These are phyloP conservation scores for Acanthacorydalis orientalis DNA, from an alignment of 2,888 invertebrate genomes.

Conservation along the genomic window DNA sequence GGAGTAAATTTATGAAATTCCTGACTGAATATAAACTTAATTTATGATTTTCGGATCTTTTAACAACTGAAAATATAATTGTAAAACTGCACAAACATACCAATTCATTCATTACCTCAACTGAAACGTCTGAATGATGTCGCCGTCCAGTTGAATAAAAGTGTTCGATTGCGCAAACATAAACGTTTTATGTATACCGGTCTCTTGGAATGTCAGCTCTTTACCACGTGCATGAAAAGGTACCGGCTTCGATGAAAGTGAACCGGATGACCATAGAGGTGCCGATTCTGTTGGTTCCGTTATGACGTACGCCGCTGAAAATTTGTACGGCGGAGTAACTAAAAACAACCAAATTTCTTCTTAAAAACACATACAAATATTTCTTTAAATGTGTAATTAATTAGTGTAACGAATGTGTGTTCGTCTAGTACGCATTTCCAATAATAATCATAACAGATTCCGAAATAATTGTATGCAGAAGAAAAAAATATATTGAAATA, in stretches of 20 bases:
- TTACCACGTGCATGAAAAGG: conserved; percentile 60
- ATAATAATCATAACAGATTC: background rate
- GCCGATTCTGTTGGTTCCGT: background rate
- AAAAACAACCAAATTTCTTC: background rate
- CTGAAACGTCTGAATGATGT: conserved; percentile 77
- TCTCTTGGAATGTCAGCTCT: conserved; percentile 70
- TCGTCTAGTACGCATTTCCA: too few relatives aligned
- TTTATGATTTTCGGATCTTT: too few relatives aligned
- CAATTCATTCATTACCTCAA: conserved; percentile 41
- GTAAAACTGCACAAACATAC: too few relatives aligned
- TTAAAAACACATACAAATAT: background rate
- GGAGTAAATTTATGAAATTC: too few relatives aligned
- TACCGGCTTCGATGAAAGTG: conserved; percentile 31
- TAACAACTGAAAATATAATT: too few relatives aligned
- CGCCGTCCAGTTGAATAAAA: conserved; percentile 80
- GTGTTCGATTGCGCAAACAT: conserved; percentile 85
- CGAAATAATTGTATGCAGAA: background rate
- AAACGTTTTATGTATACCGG: conserved; percentile 71
- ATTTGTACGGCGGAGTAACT: background rate
- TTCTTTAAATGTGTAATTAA: background rate
- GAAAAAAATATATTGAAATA: background rate
- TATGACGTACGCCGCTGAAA: background rate
- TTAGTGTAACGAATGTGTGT: too few relatives aligned
- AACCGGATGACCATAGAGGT: background rate
- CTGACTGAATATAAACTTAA: too few relatives aligned